Conservation (phyloP, 1,140 invertebrate genomes). For the Agrypnia vestita region DNA sequence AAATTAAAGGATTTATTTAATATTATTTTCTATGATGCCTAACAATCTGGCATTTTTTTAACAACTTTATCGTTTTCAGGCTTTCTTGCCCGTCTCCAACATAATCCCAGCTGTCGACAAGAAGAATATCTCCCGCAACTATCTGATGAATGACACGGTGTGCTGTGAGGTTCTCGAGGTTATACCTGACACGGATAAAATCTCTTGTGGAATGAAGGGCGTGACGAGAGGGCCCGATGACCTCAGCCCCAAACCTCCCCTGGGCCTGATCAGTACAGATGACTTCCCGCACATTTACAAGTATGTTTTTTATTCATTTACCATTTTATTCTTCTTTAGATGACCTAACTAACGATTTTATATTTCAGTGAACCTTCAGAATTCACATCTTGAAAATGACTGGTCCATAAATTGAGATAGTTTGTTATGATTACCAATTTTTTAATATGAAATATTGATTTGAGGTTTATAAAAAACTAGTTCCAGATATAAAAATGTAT, state of each 20-base stretch:
- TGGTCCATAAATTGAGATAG: too few species aligned
- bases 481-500: too few species aligned
- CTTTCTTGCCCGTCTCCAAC: slow-evolving; percentile 80
- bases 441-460: too few species aligned
- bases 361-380: slow-evolving; percentile 18
- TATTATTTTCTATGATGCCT: not conserved
- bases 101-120: slow-evolving; percentile 86
- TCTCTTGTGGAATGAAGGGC: slow-evolving; percentile 90
- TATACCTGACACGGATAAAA: slow-evolving; percentile 88
- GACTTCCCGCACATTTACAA: slow-evolving; percentile 91
- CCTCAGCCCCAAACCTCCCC: slow-evolving; percentile 79
- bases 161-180: slow-evolving; percentile 92
- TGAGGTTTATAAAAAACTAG: too few species aligned
- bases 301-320: slow-evolving; percentile 76
- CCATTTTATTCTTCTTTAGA: slow-evolving; percentile 48
- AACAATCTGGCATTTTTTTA: not conserved
- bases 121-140: slow-evolving; percentile 84
- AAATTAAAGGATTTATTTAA: not conserved
- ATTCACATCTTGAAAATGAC: too few species aligned
- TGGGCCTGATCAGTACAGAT: slow-evolving; percentile 88
- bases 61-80: slow-evolving; percentile 66
- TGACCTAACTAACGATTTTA: slow-evolving; percentile 20
- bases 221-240: slow-evolving; percentile 77
- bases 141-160: slow-evolving; percentile 87
- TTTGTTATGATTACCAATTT: too few species aligned